Evolutionary conservation across 2,113 vertebrate species (phyloP), one percentile per base, ranked within the genome.

Genomic region (Oncorhynchus keta): DNA sequence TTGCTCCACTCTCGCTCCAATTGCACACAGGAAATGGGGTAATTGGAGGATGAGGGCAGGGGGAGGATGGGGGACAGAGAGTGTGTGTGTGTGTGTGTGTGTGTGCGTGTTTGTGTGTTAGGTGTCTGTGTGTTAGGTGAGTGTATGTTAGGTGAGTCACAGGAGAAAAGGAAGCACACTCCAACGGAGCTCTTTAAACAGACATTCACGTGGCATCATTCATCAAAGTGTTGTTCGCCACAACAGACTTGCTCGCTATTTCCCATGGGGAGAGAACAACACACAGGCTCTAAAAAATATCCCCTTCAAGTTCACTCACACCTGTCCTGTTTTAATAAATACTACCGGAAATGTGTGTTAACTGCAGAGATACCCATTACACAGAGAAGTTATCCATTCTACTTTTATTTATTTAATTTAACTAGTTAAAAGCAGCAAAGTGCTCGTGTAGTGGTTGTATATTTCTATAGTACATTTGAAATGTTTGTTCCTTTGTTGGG

Each of bases 101-200:
- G 30, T 30, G 30, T 26, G 30, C 4, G 28, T 28, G 28, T 28
- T 2, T 55, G 73, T 59, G 45, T 66, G 65, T 64, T 32, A 26
- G 35, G 18, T 69, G 81, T 74, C 59, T 78, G 30, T 0, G 30
- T 30, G 30, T 30, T 30, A 30, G 30, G 30, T 30, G 26, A 2
- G 26, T 28, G 26, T 26, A 2, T 28, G 65, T 64, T 32, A 26
- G 35, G 18, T 69, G 81, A 76, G 66, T 78, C 74, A 82, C 39
- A 66, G n/a, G n/a, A 14, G 26, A 77, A 39, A 26, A 13, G 26
- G 6, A 83, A 30, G 18, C 62, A 49, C 71, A 35, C 62, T 73
- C 35, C 57, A 74, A 22, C 55, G 48, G 65, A 73, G 59, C 55
- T 24, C 72, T 35, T 32, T 32, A 39, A 20, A 13, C 20, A 20